phyloP scores from a whole-genome alignment of 1,140 invertebrate species.

The Trachymyrmex septentrionalis region DNA sequence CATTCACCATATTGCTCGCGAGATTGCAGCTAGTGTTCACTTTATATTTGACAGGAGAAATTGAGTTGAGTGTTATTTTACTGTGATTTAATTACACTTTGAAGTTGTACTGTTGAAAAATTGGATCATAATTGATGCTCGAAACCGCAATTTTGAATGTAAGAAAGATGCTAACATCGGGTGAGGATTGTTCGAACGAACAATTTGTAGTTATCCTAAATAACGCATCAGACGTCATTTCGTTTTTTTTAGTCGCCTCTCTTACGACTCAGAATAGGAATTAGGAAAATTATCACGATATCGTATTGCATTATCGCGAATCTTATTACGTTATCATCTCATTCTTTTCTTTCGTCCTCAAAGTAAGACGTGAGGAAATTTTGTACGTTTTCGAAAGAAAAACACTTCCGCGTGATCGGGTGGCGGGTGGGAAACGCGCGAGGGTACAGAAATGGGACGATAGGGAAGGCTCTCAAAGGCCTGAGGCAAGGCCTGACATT shows the following conservation, averaged over 20 bases:
- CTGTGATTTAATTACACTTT: not conserved
- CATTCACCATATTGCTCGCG: not conserved
- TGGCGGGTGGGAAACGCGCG: slow-evolving; percentile 15
- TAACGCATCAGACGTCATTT: not conserved
- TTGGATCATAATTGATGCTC: not conserved
- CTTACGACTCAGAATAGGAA: not conserved
- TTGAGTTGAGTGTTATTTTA: not conserved
- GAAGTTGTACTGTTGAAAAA: not conserved
- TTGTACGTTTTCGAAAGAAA: not conserved
- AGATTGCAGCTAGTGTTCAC: not conserved
- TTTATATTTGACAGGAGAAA: not conserved
- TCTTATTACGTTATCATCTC: not conserved
- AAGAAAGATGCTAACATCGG: not conserved
- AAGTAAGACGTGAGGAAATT: not conserved
- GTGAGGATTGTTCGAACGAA: not conserved
- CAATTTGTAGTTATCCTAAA: not conserved
- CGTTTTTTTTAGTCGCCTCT: not conserved
- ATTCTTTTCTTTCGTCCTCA: not conserved
- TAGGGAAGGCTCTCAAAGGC: slow-evolving; percentile 55
- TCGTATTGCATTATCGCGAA: not conserved
- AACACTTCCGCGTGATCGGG: not conserved
- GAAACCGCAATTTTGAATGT: not conserved
- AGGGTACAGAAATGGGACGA: slow-evolving; percentile 8
- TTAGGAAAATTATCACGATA: not conserved
- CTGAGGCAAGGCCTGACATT: slow-evolving; percentile 79